Base-by-base conservation (phyloP, 2,888 invertebrate species). In the Xestoiulus laeticollis region DNA sequence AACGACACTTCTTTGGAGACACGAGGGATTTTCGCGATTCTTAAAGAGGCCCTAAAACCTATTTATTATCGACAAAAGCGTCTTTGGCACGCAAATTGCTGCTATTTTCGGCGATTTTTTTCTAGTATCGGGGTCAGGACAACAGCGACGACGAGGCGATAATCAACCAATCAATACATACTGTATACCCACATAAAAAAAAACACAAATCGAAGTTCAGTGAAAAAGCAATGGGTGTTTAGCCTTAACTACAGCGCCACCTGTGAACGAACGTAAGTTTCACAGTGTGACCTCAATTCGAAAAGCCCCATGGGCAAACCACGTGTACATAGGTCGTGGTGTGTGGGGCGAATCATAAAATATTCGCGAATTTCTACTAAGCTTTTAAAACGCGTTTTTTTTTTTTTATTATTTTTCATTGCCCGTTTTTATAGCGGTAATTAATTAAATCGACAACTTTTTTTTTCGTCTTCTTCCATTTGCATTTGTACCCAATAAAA, bases 51-150 rank as follows among this genome's bases (percentile, higher is more conserved):
- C 59, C 59, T 22, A 22, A 59, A 59, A 59, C n/a, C 59, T 22
- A 59, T 59, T 59, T 59, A 59, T 59, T 59, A 59, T 59, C 59
- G n/a, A 59, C n/a, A 22, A 59, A 59, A 59, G 22, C 59, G 59
- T 59, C 22, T 59, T 59, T 59, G 48, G 48, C 48, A 48, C 48
- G 48, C 48, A 48, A 48, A 48, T 48, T 48, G 48, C 19, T 48
- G 48, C 48, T 48, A 48, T 48, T 48, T 48, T 19, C 48, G 48
- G 22, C 59, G 59, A 22, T 59, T 59, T 59, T 59, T 22, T 22
- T 22, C 22, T 59, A n/a, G n/a, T n/a, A 59, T 59, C n/a, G 59
- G 59, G 59, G 59, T 59, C 59, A 59, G 22, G 22, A 22, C 38
- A 38, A 38, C 38, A 38, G 38, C 38, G 38, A 8, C 59, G 59